A percentile compares a stretch with the other conserved stretches of the same genome.
phyloP scores from a whole-genome alignment of 2,113 vertebrate genomes.

The Garra rufa region DNA sequence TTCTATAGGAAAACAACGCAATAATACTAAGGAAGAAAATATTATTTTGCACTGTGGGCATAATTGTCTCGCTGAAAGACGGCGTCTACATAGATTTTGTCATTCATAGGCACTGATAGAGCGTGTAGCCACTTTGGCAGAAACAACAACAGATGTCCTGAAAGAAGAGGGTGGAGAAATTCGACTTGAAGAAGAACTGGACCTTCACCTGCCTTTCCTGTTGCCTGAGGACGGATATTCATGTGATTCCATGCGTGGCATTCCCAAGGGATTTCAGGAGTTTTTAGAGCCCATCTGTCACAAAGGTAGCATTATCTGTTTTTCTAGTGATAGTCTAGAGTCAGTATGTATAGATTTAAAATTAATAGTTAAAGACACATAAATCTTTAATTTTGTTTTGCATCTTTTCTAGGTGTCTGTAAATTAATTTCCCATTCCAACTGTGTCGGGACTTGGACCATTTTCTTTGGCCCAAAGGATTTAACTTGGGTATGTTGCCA shows the following conservation, averaged over 20 bases:
- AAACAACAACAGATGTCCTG: slow-evolving; percentile 82
- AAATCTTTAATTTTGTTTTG: neutral
- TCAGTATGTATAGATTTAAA: neutral
- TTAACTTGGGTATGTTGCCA: slow-evolving; percentile 76
- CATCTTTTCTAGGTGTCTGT: slow-evolving; percentile 82
- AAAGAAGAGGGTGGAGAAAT: slow-evolving; percentile 85
- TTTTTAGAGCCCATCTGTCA: slow-evolving; percentile 89
- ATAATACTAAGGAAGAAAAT: neutral
- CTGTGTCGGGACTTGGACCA: slow-evolving; percentile 85
- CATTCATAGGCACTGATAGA: slow-evolving; percentile 82
- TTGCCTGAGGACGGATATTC: slow-evolving; percentile 93
- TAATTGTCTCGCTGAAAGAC: neutral
- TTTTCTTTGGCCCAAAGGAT: slow-evolving; percentile 83
- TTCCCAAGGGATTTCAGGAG: slow-evolving; percentile 87
- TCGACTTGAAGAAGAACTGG: slow-evolving; percentile 86
- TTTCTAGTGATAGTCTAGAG: neutral
- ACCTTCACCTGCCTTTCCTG: slow-evolving; percentile 91
- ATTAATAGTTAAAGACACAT: neutral
- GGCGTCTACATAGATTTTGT: neutral
- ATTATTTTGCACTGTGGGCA: neutral
- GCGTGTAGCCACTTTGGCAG: slow-evolving; percentile 82
- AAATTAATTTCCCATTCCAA: slow-evolving; percentile 78
- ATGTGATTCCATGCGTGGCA: slow-evolving; percentile 85
- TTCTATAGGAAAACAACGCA: neutral
- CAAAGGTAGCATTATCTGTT: slow-evolving; percentile 76